Base-by-base conservation (phyloP, 2,888 invertebrate genomes). In the Aethes cnicana region DNA sequence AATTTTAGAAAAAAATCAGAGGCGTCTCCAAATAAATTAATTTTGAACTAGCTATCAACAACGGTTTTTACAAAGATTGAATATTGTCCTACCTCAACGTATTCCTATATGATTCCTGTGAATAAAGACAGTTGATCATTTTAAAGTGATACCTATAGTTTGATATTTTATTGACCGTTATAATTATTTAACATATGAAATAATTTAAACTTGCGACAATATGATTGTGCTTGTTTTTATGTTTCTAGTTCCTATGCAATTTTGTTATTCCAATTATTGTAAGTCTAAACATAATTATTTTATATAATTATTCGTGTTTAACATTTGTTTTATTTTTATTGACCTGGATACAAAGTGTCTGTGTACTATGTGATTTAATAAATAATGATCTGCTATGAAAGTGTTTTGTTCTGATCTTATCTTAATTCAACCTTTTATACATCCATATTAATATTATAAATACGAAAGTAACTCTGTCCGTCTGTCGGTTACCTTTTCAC, bases 291-390 rank as follows among this genome's bases (percentile, higher is more conserved):
- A 33, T 26, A 5, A 21, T 35, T 23, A 43, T 35, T 39, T 37
- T 8, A n/a, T 32, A 9, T 42, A 42, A 42, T 16, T 6, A 26
- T 49, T 43, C n/a, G n/a, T n/a, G 36, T 36, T 50, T 43, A 16
- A 30, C 17, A 43, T 37, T 33, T 36, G 17, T 44, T 36, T 28
- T 36, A 21, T 21, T 37, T 28, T 21, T 44, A 32, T 52, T 5
- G 28, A 32, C 21, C 12, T 18, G 36, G 37, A 52, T 37, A 50
- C 50, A 32, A 18, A 52, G 37, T 52, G 50, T 52, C 44, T 37
- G 36, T 20, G 23, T 43, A 41, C 17, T 1, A 36, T 50, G 30
- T 50, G 28, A 50, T 50, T 44, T 18, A 43, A 43, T 43, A 8
- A 44, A 36, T 9, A 5, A 41, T 25, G 32, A 39, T 30, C 32